phyloP scores from a whole-genome alignment of 1,140 invertebrate genomes.

The Drosophila ficusphila region DNA sequence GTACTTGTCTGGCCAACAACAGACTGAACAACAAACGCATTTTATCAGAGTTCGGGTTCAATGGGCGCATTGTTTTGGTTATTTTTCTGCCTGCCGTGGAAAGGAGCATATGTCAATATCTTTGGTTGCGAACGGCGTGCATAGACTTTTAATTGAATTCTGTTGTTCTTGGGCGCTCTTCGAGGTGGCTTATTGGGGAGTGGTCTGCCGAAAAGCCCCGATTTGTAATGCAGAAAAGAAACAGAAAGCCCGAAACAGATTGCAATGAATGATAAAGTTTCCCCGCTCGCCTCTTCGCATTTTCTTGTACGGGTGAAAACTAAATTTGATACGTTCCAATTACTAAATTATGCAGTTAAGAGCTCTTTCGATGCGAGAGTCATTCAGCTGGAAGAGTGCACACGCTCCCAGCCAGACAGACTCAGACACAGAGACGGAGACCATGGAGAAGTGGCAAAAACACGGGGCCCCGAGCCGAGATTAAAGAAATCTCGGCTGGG shows the following conservation, averaged over 20 bases:
- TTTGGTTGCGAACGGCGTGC: conserved; percentile 61
- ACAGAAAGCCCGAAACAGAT: conserved; percentile 6
- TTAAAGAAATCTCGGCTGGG: conserved; percentile 46
- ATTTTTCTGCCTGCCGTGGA: conserved; percentile 37
- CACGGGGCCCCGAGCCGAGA: conserved; percentile 37
- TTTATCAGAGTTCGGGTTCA: conserved; percentile 47
- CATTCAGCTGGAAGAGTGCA: conserved; percentile 81
- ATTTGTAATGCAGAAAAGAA: conserved; percentile 35
- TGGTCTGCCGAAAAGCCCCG: neutral
- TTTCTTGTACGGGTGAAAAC: conserved; percentile 53
- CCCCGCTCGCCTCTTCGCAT: neutral
- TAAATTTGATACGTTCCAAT: conserved; percentile 83
- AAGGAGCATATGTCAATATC: conserved; percentile 56
- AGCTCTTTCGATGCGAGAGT: conserved; percentile 61
- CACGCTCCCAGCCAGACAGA: conserved; percentile 41
- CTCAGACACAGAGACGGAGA: conserved; percentile 8
- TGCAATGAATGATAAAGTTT: conserved; percentile 34
- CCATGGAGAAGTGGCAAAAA: conserved; percentile 4
- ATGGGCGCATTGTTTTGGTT: conserved; percentile 25
- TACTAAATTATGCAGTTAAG: conserved; percentile 73
- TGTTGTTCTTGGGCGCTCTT: conserved; percentile 27
- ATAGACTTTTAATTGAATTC: conserved; percentile 78
- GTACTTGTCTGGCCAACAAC: neutral
- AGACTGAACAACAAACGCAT: conserved; percentile 19
- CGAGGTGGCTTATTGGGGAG: conserved; percentile 15